Base-by-base conservation (phyloP, 2,797 vertebrate species). In the Sebastolobus altivelis region DNA sequence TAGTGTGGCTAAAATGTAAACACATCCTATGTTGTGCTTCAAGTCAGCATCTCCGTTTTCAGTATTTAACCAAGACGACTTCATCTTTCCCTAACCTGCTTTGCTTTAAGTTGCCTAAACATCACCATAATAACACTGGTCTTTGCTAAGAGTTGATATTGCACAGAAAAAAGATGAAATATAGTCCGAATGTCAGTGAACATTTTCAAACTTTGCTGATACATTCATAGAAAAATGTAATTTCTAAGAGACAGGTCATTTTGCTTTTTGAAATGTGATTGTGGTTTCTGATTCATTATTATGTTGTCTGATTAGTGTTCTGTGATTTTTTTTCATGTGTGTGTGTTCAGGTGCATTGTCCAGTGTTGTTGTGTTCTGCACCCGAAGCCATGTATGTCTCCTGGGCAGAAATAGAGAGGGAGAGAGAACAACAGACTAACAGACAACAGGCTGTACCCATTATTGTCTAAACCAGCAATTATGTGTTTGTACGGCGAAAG, bases 381-480 rank as follows among this genome's bases (percentile, higher is more conserved):
- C 46, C 69, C 9, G 7, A 37, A 7, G 4, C 4, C 7, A 35
- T 4, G 33, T 35, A 8, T 54, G 95, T 95, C 95, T 96, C 90
- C 93, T 87, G 96, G 96, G 96, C 95, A 96, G 95, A 95, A 92
- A 96, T 46, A 77, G 33, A 79, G 72, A 76, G 55, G 11, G 25
- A 76, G 14, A 82, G 80, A 70, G 16, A 82, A 60, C 73, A 86
- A 77, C 61, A 80, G 80, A 75, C 73, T 55, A 65, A 79, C 83
- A 68, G 72, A 95, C 93, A 93, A 95, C 95, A 93, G 92, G 93
- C 92, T 95, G 92, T 92, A 91, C 94, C 95, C 96, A 96, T 97
- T 96, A 97, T 95, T 97, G 96, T 96, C 95, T 93, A 96, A 95
- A 96, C 94, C 95, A 96, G 95, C 95, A 95, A 96, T 96, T 95